phyloP scores from a whole-genome alignment of 2,888 invertebrate genomes.

The Drosophila formosana region DNA sequence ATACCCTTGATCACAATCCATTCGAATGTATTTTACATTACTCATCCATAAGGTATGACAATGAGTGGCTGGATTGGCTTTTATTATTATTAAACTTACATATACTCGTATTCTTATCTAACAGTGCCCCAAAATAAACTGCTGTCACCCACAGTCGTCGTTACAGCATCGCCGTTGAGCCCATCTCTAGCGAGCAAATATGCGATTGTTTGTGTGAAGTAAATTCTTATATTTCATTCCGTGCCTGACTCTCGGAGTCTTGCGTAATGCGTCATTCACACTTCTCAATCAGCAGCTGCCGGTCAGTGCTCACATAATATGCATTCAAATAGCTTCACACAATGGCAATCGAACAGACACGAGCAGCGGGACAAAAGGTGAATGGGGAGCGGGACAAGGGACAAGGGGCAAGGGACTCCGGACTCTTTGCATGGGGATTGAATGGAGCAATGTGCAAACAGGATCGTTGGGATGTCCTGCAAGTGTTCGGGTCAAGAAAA shows the following conservation, averaged over 20 bases:
- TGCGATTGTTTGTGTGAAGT: neutral
- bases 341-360: conserved; percentile 22
- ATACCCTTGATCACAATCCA: too few species aligned
- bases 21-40: too few species aligned
- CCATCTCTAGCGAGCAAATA: neutral
- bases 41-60: too few species aligned
- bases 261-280: conserved; percentile 34
- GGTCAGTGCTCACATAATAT: conserved; percentile 38
- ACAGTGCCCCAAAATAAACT: neutral
- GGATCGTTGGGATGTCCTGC: conserved; percentile 23
- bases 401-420: too few species aligned
- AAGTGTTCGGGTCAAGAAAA: conserved; percentile 25
- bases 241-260: neutral
- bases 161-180: neutral
- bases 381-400: neutral
- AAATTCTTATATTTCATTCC: neutral
- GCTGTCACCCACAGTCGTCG: conserved; percentile 2
- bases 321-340: conserved; percentile 28
- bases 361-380: neutral
- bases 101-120: neutral
- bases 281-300: conserved; percentile 38
- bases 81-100: too few species aligned
- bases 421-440: neutral
- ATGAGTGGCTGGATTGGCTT: too few species aligned
- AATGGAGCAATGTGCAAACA: neutral